phyloP scores from a whole-genome alignment of 2,113 vertebrate species.

The Antennarius striatus region DNA sequence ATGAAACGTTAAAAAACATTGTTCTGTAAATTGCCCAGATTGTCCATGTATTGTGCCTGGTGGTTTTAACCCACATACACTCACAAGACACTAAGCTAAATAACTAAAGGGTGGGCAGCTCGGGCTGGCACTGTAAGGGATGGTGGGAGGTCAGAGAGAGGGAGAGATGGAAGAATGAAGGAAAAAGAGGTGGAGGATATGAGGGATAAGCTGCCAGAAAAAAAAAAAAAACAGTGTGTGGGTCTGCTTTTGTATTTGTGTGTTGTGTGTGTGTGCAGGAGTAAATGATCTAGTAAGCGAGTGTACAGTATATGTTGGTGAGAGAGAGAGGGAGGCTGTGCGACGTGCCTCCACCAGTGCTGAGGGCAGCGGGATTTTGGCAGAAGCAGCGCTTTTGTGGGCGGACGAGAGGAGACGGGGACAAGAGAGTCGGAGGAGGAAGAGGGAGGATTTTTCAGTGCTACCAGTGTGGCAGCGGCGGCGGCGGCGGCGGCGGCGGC shows the following conservation, averaged over 20 bases:
- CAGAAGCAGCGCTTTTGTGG: constrained; percentile 38
- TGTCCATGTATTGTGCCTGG: too few species aligned
- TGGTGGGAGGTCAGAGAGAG: constrained; percentile 33
- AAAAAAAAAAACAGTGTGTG: constrained; percentile 5
- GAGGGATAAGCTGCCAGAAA: constrained; percentile 2
- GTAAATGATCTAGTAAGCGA: constrained; percentile 41
- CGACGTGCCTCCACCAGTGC: constrained; percentile 41
- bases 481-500: constrained; percentile 34
- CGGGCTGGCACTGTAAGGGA: constrained; percentile 3
- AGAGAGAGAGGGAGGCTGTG: constrained; percentile 32
- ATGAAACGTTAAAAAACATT: too few species aligned
- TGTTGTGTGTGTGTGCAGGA: neutral
- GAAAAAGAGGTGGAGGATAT: constrained; percentile 13
- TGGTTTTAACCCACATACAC: too few species aligned
- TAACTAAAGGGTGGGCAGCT: constrained; percentile 39
- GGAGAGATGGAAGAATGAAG: neutral
- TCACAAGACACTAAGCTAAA: constrained; percentile 47
- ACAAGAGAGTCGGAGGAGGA: neutral
- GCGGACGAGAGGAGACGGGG: constrained; percentile 10
- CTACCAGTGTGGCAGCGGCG: constrained; percentile 20
- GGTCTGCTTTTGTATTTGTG: neutral
- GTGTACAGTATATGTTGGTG: constrained; percentile 28
- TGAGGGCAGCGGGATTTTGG: constrained; percentile 65
- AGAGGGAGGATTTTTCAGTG: constrained; percentile 12
- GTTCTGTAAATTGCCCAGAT: too few species aligned